Conservation (phyloP, 30 jellyfish, hydroid and myxozoan species). For the Pelagia noctiluca region DNA sequence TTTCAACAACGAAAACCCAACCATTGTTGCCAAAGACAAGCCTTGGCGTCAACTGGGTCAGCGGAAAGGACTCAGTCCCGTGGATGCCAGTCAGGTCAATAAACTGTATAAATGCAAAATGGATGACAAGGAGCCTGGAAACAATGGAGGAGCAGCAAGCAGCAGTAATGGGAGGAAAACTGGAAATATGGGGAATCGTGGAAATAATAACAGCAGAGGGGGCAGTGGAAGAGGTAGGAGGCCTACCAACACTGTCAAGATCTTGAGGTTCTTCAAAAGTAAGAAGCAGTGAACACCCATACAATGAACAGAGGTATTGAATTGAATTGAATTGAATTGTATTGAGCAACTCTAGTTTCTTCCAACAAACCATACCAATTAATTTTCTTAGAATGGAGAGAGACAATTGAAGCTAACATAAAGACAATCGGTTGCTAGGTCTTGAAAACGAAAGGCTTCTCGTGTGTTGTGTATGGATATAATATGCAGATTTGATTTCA, state of each 20-base stretch:
- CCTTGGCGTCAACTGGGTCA: conserved; percentile 49
- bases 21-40: conserved; percentile 49
- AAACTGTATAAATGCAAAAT: conserved; percentile 46
- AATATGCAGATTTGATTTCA: too few species aligned
- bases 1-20: conserved; percentile 29
- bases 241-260: neutral
- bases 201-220: too few species aligned
- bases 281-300: neutral
- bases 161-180: neutral
- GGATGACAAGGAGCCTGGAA: conserved; percentile 48
- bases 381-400: too few species aligned
- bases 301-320: too few species aligned
- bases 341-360: too few species aligned
- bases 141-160: too few species aligned
- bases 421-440: too few species aligned
- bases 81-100: conserved; percentile 59
- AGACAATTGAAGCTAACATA: too few species aligned
- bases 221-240: neutral
- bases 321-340: too few species aligned
- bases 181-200: neutral
- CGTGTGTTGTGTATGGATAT: too few species aligned
- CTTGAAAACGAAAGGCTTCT: too few species aligned
- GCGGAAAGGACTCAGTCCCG: conserved; percentile 70
- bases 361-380: too few species aligned
- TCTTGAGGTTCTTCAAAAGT: neutral